Conservation (phyloP, 2,113 vertebrate genomes). For the Laticauda colubrina region DNA sequence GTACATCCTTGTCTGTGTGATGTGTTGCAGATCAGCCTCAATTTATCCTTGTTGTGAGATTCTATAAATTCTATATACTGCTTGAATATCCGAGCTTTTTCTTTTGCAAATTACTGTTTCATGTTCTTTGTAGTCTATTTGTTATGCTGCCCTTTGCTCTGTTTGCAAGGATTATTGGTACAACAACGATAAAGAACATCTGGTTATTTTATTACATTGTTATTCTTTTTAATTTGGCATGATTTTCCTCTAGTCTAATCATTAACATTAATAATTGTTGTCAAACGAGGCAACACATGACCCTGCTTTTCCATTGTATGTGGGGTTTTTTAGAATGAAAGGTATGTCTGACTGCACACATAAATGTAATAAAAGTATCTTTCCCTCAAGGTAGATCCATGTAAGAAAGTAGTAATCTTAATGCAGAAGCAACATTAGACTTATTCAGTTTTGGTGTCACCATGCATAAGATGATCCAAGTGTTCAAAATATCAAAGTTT, state of each 20-base stretch:
- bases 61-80: slow-evolving; percentile 14
- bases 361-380: not conserved
- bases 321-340: not conserved
- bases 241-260: slow-evolving; percentile 17
- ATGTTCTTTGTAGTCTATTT: not conserved
- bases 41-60: slow-evolving; percentile 31
- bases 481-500: not conserved
- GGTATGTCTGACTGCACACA: not conserved
- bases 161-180: slow-evolving; percentile 15
- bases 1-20: not conserved
- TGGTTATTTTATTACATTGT: slow-evolving; percentile 29
- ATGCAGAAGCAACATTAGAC: not conserved
- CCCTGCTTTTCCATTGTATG: not conserved
- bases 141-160: not conserved
- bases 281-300: not conserved
- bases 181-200: slow-evolving; percentile 8
- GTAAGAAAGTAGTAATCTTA: not conserved
- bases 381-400: not conserved
- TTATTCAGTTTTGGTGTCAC: not conserved
- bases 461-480: not conserved
- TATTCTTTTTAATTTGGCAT: slow-evolving; percentile 22
- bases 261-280: not conserved
- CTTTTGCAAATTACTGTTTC: slow-evolving; percentile 13
- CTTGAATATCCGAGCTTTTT: not conserved
- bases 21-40: not conserved